Percentiles rank a stretch among this genome's conserved stretches.
Conservation (phyloP, 2,113 vertebrate species). For the Boleophthalmus pectinirostris region DNA sequence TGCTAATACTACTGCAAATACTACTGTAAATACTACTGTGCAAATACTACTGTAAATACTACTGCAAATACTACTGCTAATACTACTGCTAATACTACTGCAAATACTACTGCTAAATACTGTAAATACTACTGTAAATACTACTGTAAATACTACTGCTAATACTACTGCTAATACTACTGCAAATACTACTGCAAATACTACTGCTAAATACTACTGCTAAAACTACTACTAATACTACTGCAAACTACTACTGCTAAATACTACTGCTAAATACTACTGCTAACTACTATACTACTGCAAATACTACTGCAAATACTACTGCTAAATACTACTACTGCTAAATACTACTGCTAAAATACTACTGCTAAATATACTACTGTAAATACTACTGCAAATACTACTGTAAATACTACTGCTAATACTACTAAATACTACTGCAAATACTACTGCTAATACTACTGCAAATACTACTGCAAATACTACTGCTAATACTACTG, state of each 20-base stretch:
- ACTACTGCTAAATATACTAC: background rate
- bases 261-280: no score
- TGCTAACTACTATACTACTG: no score
- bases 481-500: no score
- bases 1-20: conserved; percentile 40
- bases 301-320: conserved; percentile 27
- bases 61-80: no score
- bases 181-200: conserved; percentile 27
- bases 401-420: conserved; percentile 27
- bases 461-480: background rate
- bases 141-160: background rate
- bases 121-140: no score
- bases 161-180: no score
- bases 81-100: conserved; percentile 1
- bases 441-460: no score
- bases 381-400: no score
- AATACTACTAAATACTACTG: background rate
- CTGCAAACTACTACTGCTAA: background rate
- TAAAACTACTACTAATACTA: no score
- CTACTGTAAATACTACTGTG: no score
- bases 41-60: background rate
- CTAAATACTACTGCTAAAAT: no score
- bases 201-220: background rate
- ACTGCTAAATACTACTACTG: no score
- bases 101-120: conserved; percentile 20